Percentiles rank a stretch among this genome's conserved stretches.
These are phyloP conservation scores for Hoplodrina ambigua DNA, from an alignment of 2,888 invertebrate species.

Conservation along the genomic window DNA sequence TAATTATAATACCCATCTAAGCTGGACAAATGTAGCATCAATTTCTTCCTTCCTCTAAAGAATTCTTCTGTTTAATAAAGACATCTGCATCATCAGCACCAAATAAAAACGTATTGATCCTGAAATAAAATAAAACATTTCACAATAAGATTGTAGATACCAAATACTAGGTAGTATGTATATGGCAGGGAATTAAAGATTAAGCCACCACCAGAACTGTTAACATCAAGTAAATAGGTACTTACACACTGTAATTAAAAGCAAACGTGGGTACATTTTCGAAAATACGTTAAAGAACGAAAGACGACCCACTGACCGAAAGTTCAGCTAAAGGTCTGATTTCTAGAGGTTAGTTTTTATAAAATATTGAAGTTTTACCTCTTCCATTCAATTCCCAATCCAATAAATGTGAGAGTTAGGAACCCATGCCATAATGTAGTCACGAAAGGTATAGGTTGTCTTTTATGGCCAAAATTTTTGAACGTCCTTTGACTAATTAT, in stretches of 20 bases:
- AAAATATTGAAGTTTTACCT: slow-evolving; percentile 68
- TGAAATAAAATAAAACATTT: slow-evolving; percentile 34
- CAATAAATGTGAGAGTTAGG: slow-evolving; percentile 82
- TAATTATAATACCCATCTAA: slow-evolving; percentile 12
- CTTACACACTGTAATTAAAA: neutral
- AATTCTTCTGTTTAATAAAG: slow-evolving; percentile 29
- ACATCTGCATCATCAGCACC: slow-evolving; percentile 39
- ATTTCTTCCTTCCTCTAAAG: neutral
- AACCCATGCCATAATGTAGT: slow-evolving; percentile 86
- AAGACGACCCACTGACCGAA: too few relatives aligned
- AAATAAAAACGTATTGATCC: slow-evolving; percentile 50
- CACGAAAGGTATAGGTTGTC: slow-evolving; percentile 74
- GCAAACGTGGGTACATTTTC: neutral
- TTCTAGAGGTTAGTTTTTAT: neutral
- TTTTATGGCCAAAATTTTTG: slow-evolving; percentile 87
- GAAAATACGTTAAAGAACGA: neutral
- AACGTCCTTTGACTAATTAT: slow-evolving; percentile 68
- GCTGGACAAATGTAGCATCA: slow-evolving; percentile 8
- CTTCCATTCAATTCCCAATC: slow-evolving; percentile 81
- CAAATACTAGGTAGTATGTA: too few relatives aligned
- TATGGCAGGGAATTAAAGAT: too few relatives aligned
- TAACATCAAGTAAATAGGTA: too few relatives aligned
- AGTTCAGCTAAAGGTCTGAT: neutral
- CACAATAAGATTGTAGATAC: neutral
- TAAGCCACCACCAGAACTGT: neutral